Evolutionary conservation across 2,113 vertebrate genomes (phyloP), one percentile per base, ranked within the genome.

Genomic region (Nansenia antarctica): DNA sequence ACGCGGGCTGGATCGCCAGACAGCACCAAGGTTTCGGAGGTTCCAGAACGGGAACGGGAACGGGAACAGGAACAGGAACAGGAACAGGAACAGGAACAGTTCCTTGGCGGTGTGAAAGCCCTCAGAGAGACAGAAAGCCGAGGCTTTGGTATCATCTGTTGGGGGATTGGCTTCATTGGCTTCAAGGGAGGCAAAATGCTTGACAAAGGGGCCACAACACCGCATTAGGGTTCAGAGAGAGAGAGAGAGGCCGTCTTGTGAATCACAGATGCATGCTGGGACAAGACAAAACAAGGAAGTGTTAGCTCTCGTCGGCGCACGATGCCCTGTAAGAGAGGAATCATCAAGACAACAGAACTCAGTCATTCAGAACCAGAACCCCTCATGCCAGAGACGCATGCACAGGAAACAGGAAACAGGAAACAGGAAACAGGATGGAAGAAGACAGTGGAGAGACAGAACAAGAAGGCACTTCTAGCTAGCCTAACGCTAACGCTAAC

Each of bases 381-480:
- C 77, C 69, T 80, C 91, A 92, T 92, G 89, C 90, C 82, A 89
- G 78, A 68, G 59, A 67, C 88, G 74, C 92, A 91, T 93, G 92
- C 92, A 91, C 67, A 78, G 71, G 78, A 80, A 71, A 89, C 77
- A 73, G 67, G 73, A 66, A 85, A n/a, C n/a, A n/a, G 69, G 57
- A 70, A 73, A 84, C 39, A 49, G 59, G 37, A 53, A 53, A 30
- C 22, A 53, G 59, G 45, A 62, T 70, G 68, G 45, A 62, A 77
- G 81, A 81, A 82, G 78, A 87, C 69, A 72, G 76, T 72, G 74
- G 69, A 72, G 79, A 61, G 67, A 73, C 68, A 64, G 66, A 71
- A 35, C 58, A 45, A 49, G 15, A 49, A 49, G n/a, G 45, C 45
- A 49, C 45, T 18, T 42, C 18, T 42, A 42, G 39, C 39, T 18